phyloP scores from a whole-genome alignment of 2,797 vertebrate genomes.

The Bothrops alternatus region DNA sequence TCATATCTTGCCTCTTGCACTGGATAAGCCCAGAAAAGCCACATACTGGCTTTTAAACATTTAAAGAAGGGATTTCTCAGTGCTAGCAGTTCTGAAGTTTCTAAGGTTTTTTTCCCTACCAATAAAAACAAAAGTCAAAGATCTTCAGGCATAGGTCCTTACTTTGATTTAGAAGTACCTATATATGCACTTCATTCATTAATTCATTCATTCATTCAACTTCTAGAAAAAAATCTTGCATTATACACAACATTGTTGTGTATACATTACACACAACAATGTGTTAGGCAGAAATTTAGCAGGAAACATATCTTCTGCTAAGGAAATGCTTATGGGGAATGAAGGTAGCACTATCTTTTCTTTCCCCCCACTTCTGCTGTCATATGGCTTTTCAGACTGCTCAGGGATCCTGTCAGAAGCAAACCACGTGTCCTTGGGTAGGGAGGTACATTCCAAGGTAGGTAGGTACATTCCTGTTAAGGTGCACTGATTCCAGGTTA shows the following conservation, averaged over 20 bases:
- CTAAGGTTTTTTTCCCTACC: not conserved
- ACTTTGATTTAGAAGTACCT: not conserved
- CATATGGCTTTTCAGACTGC: not conserved
- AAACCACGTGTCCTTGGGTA: not conserved
- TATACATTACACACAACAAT: not conserved
- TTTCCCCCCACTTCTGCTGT: too few relatives aligned
- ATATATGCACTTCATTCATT: not conserved
- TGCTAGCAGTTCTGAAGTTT: not conserved
- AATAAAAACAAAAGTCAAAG: not conserved
- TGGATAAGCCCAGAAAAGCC: not conserved
- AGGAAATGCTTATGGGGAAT: not conserved
- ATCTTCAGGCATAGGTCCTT: not conserved
- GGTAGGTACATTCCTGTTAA: not conserved
- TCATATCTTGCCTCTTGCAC: not conserved
- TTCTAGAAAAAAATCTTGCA: not conserved
- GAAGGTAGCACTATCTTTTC: not conserved
- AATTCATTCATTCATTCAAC: not conserved
- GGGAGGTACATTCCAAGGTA: not conserved
- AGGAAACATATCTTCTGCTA: not conserved
- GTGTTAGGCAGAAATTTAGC: not conserved
- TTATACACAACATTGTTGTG: not conserved
- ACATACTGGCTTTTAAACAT: not conserved
- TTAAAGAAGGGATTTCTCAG: not conserved
- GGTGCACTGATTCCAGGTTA: not conserved
- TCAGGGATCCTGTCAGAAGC: not conserved